Base-by-base conservation (phyloP, 2,797 vertebrate genomes). In the Brachymystax lenok region DNA sequence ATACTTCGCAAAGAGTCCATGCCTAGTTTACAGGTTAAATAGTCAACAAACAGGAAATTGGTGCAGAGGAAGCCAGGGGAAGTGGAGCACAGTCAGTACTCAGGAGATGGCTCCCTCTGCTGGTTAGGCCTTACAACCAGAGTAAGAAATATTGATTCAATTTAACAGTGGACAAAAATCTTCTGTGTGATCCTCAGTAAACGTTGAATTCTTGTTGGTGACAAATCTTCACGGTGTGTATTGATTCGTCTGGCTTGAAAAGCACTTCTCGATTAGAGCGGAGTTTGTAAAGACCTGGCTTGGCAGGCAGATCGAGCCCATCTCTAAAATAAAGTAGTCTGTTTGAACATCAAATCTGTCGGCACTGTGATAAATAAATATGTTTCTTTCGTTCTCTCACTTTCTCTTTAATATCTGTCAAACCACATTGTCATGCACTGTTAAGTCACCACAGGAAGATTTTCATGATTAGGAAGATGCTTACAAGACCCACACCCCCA, bases 191-290 rank as follows among this genome's bases (percentile, higher is more conserved):
- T 75, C 69, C 74, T 70, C 69, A 73, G 46, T 81, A 56, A 73
- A 33, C 5, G 71, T 33, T 30, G 24, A 19, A 56, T 27, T 16
- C 16, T 4, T 50, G 14, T 72, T 46, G 71, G 24, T 51, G 24
- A 51, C 51, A 56, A n/a, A 24, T 21, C 21, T 51, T 73, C 16
- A 64, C n/a, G 72, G 28, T 76, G 74, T n/a, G 63, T 69, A 84
- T 85, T 7, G 76, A 88, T 79, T 75, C 4, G 68, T 76, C 59
- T 74, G 64, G 24, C 24, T 80, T 63, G 63, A 74, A 79, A 76
- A n/a, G 14, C 50, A 21, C 52, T 77, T 77, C 63, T 78, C 50
- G 74, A 73, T 73, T 69, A 79, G 59, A 71, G 21, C n/a, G 54
- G 74, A 76, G 56, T 77, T 80, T 79, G 74, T 77, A 12, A 80